Evolutionary conservation across 2,113 vertebrate species (phyloP).

Genomic region (Seriola aureovittata): DNA sequence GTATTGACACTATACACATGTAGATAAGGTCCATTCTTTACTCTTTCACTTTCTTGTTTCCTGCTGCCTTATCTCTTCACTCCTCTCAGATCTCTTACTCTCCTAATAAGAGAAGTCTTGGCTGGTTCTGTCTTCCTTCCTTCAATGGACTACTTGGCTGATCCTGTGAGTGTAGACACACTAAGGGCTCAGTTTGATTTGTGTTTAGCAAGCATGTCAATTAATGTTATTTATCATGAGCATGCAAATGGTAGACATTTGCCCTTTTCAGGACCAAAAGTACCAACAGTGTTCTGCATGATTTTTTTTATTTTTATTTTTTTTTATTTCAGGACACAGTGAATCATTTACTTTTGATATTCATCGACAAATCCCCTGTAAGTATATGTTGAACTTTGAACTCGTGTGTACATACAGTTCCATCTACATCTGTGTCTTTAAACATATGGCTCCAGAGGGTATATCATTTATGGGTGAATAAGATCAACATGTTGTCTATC

Average conservation of each 20-base stretch:
- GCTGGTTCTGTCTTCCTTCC: constrained; percentile 98
- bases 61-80: constrained; percentile 33
- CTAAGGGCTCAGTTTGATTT: constrained; percentile 2
- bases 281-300: not conserved
- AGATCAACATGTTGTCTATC: not conserved
- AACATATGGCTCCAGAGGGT: not conserved
- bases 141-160: constrained; percentile 97
- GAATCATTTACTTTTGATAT: constrained; percentile 95
- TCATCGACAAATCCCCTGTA: constrained; percentile 95
- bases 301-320: not conserved
- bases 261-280: not conserved
- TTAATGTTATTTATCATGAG: not conserved
- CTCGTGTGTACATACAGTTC: not conserved
- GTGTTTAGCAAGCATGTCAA: not conserved
- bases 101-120: constrained; percentile 95
- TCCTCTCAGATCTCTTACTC: constrained; percentile 90
- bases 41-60: constrained; percentile 55
- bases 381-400: constrained; percentile 76
- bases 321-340: constrained; percentile 90
- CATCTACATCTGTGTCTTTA: constrained; percentile 12
- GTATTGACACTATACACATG: not conserved
- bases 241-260: not conserved
- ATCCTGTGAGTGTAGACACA: constrained; percentile 90
- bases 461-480: not conserved
- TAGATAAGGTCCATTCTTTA: constrained; percentile 34